Percentiles rank a stretch among this genome's conserved stretches.
Evolutionary conservation across 2,113 vertebrate species (phyloP).

Genomic region (Redunca redunca): DNA sequence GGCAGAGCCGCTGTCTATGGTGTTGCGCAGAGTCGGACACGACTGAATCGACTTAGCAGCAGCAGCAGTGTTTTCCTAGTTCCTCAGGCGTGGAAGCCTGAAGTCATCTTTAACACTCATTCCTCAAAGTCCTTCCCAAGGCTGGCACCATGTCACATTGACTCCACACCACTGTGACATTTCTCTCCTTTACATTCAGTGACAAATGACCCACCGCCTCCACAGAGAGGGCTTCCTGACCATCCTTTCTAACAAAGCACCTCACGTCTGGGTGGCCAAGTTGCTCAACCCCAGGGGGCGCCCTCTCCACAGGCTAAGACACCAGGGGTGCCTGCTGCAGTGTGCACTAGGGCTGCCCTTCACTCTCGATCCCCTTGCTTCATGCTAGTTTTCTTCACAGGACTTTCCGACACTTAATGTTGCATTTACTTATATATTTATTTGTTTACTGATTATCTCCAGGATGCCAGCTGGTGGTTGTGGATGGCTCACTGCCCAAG

Average conservation of each 20-base stretch:
- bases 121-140: not conserved
- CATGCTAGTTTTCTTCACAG: not conserved
- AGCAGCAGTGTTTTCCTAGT: not conserved
- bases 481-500: not conserved
- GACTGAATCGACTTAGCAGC: too few relatives aligned
- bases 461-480: not conserved
- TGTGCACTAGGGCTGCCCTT: accelerated
- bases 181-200: not conserved
- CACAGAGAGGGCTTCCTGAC: not conserved
- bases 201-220: not conserved
- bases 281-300: not conserved
- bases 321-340: not conserved
- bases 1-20: too few relatives aligned
- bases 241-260: not conserved
- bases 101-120: not conserved
- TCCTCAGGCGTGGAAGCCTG: not conserved
- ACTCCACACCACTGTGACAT: accelerated
- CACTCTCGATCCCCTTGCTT: not conserved
- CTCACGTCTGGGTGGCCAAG: not conserved
- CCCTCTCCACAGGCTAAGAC: not conserved
- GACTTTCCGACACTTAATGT: not conserved
- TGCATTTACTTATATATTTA: not conserved
- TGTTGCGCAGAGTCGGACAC: too few relatives aligned
- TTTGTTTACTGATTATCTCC: not conserved
- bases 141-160: not conserved